A percentile compares a stretch with the other conserved stretches of the same genome.
phyloP scores from a whole-genome alignment of 2,888 invertebrate species.

The Brassicogethes aeneus region DNA sequence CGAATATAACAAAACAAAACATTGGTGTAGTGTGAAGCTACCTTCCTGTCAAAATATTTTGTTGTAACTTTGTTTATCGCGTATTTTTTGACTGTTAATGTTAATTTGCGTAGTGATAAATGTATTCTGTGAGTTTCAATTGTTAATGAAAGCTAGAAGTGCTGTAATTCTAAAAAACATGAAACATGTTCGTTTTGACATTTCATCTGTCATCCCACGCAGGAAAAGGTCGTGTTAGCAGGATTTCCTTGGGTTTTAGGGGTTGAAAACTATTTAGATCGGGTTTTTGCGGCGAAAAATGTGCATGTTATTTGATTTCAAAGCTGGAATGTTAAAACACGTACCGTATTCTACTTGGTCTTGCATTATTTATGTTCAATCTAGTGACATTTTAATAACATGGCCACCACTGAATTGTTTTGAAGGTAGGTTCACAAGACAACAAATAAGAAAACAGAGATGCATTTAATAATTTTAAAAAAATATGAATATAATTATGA shows the following conservation, averaged over 20 bases:
- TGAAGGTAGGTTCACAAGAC: no score
- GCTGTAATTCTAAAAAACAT: conserved; percentile 13
- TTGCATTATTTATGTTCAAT: conserved; percentile 25
- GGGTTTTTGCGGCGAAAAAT: background rate
- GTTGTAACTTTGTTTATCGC: background rate
- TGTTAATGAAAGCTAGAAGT: no score
- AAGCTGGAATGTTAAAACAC: conserved; percentile 10
- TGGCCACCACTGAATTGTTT: background rate
- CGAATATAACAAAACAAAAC: conserved; percentile 6
- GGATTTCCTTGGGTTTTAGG: no score
- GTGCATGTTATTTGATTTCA: conserved; percentile 4
- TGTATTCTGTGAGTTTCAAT: no score
- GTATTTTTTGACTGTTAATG: background rate
- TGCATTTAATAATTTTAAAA: no score
- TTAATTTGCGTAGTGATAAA: no score
- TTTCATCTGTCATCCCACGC: conserved; percentile 26
- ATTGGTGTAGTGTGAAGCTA: no score
- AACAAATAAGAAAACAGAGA: no score
- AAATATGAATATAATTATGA: no score
- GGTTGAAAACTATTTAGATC: background rate
- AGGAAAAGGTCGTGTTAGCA: no score
- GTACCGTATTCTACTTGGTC: conserved; percentile 29
- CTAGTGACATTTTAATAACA: background rate
- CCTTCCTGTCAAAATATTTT: no score
- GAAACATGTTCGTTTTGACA: conserved; percentile 20